A percentile compares a stretch with the other conserved stretches of the same genome.
Evolutionary conservation across 2,797 vertebrate species (phyloP).

Genomic region (Sebastiscus tertius): DNA sequence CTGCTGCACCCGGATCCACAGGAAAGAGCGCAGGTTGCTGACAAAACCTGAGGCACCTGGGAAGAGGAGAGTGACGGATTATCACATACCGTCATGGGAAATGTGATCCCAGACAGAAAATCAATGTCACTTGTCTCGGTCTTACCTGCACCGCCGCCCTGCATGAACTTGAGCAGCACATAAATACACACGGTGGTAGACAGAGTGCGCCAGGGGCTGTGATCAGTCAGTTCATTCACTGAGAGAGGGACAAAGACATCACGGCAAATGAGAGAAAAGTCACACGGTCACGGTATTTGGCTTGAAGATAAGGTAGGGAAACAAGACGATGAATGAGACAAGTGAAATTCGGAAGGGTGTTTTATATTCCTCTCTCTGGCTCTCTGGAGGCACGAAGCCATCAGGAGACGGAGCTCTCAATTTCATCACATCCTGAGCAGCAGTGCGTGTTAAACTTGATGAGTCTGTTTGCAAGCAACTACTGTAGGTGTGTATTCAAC

Average conservation of each 20-base stretch:
- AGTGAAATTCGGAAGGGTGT: not conserved
- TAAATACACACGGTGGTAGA: conserved; percentile 88
- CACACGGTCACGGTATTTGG: not conserved
- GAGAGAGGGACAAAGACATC: conserved; percentile 18
- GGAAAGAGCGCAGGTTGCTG: conserved; percentile 92
- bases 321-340: not conserved
- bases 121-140: not conserved
- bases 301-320: not conserved
- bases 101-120: not conserved
- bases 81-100: not conserved
- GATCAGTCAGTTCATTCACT: conserved; percentile 90
- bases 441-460: not conserved
- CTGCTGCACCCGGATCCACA: conserved; percentile 98
- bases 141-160: conserved; percentile 94
- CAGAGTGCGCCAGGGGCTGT: conserved; percentile 85
- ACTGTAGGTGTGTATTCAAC: not conserved
- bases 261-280: not conserved
- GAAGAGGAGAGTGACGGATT: not conserved
- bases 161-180: conserved; percentile 91
- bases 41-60: conserved; percentile 90
- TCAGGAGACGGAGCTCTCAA: not conserved
- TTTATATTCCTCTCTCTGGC: not conserved
- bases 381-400: not conserved
- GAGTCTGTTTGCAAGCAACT: not conserved
- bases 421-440: not conserved